A percentile compares a stretch with the other conserved stretches of the same genome.
Evolutionary conservation across 1,140 invertebrate species (phyloP).

Genomic region (Berghia stephanieae): DNA sequence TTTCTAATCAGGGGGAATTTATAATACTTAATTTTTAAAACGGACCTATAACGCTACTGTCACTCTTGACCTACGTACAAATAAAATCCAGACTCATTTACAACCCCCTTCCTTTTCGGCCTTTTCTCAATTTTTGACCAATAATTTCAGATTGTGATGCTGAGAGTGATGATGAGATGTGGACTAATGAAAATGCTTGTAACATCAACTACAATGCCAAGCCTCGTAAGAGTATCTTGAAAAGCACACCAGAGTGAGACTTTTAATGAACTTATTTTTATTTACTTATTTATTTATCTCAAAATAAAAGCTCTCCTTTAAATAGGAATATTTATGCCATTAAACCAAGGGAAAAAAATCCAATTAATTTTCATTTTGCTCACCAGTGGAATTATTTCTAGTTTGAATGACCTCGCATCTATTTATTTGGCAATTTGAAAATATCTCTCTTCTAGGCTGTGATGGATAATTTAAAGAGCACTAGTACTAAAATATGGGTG

Average conservation of each 20-base stretch:
- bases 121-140: background rate
- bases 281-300: no score
- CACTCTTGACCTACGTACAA: no score
- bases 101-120: no score
- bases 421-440: background rate
- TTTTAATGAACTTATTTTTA: background rate
- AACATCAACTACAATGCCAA: conserved; percentile 37
- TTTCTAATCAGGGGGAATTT: background rate
- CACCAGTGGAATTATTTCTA: no score
- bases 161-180: conserved; percentile 52
- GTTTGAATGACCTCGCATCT: no score
- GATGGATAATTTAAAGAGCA: no score
- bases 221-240: conserved; percentile 42
- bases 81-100: no score
- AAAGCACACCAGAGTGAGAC: conserved; percentile 42
- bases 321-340: background rate
- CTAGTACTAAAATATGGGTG: no score
- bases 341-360: background rate
- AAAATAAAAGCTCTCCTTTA: no score
- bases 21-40: background rate
- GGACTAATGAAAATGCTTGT: conserved; percentile 46
- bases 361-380: background rate
- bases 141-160: conserved; percentile 47
- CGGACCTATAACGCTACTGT: background rate
- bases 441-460: background rate